Base-by-base conservation (phyloP, 2,113 vertebrate genomes). In the Pandion haliaetus region DNA sequence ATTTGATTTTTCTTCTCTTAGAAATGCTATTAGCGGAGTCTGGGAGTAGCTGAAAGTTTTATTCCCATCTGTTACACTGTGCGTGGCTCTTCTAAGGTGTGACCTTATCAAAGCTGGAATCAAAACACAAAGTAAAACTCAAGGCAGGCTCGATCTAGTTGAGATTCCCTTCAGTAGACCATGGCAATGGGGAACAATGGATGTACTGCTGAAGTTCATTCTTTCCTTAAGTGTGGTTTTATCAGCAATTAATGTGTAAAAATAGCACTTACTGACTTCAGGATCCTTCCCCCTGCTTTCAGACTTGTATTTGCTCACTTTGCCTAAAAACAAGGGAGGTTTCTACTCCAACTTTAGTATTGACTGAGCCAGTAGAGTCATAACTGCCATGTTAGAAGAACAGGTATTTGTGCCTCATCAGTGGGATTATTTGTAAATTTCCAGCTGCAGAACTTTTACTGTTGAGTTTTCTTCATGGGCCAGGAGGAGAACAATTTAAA, bases 71-170 rank as follows among this genome's bases (percentile, higher is more conserved):
- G 92, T 97, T 96, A 73, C 71, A 57, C 52, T 90, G 86, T 96
- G 50, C 93, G 93, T 96, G 93, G 97, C 95, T 98, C 97, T 97
- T 96, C 94, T 96, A 98, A 98, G 98, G 98, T 36, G 97, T 97
- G 98, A 97, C 98, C 94, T 98, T 98, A 98, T 98, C 98, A 96
- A 97, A 89, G 50, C 89, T 98, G 97, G 94, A 96, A 98, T 98
- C 98, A 97, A 97, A 98, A 98, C 97, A 96, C 93, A 54, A 90
- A 98, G 97, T 97, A 96, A 90, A 97, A 97, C 90, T 90, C 90
- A 92, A 97, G 95, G 90, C 98, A 98, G 96, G 97, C 97, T 98
- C 52, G 34, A 97, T 98, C 98, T 97, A 96, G 98, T 93, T 97
- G 89, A 95, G 93, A 86, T 96, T 97, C 95, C 95, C 94, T 97